Percentiles rank a stretch among this genome's conserved stretches.
Evolutionary conservation across 1,140 invertebrate genomes (phyloP).

Genomic region (Cyclargus thomasi): DNA sequence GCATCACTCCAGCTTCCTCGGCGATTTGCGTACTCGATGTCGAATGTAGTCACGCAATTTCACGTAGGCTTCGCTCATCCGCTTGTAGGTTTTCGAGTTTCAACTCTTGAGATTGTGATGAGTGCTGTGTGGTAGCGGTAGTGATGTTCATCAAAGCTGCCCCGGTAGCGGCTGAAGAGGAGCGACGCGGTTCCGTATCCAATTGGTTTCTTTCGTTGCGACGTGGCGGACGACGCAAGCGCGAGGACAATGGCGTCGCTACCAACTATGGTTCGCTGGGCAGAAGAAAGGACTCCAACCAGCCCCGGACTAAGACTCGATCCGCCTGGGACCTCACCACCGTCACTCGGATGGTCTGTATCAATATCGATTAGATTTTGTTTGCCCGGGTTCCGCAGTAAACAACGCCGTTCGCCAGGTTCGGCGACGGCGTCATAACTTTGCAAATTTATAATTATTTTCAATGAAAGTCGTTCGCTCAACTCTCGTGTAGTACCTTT

Average conservation of each 20-base stretch:
- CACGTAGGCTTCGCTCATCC: constrained; percentile 52
- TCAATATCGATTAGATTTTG: constrained; percentile 27
- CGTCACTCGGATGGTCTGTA: constrained; percentile 73
- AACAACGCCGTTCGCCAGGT: constrained; percentile 10
- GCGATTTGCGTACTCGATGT: constrained; percentile 35
- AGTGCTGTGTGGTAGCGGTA: constrained; percentile 50
- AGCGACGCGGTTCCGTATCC: constrained; percentile 78
- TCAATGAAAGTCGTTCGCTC: constrained; percentile 35
- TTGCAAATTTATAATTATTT: constrained; percentile 29
- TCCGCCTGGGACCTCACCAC: constrained; percentile 79
- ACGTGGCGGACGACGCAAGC: constrained; percentile 70
- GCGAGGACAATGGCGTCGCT: constrained; percentile 56
- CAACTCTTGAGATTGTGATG: constrained; percentile 52
- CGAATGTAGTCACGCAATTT: constrained; percentile 51
- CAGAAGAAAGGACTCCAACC: constrained; percentile 59
- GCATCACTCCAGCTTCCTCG: constrained; percentile 53
- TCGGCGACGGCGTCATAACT: not conserved
- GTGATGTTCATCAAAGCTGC: constrained; percentile 74
- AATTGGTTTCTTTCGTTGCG: constrained; percentile 87
- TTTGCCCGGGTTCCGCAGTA: constrained; percentile 14
- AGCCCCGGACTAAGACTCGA: constrained; percentile 73
- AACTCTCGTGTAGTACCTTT: constrained; percentile 32
- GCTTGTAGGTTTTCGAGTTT: constrained; percentile 54
- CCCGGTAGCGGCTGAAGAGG: constrained; percentile 55
- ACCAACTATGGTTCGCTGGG: constrained; percentile 68